Base-by-base conservation (phyloP, 2,113 vertebrate genomes). In the Elanus axillaris region DNA sequence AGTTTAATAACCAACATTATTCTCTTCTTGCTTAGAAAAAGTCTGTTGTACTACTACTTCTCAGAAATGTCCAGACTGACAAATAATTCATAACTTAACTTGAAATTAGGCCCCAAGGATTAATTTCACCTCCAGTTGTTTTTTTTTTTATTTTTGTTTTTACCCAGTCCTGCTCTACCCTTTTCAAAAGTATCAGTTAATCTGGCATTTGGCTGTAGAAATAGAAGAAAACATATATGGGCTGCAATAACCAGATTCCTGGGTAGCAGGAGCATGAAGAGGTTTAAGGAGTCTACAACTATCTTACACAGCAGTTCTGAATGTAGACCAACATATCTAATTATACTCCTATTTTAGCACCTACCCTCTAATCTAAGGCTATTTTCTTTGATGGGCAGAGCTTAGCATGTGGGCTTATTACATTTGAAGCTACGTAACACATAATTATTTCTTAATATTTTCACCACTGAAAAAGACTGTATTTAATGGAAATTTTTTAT, bases 221-320 rank as follows among this genome's bases (percentile, higher is more conserved):
- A 93, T 23, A 56, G 50, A 92, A 94, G 50, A 45, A 86, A 81
- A 31, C 68, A 86, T 8, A 92, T 72, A 82, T 68, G 59, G 60
- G 23, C 29, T 43, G 72, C 91, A 91, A 88, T 69, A 84, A 81
- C 52, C n/a, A 52, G 52, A 81, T 72, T 72, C 82, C 48, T 2
- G 36, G 36, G 60, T 22, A 89, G 72, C 56, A 77, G 31, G 45
- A 74, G 34, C 3, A 6, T 38, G 23, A 77, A 93, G 58, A 76
- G 19, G 36, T 86, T 93, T 86, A 91, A 68, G 43, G 36, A 73
- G 59, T 59, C 50, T 66, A 60, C 9, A 17, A 90, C 68, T 8
- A 86, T 58, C 83, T 95, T 89, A 94, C 56, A 91, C 52, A 94
- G 75, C 91, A 93, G 45, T 91, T 95, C 87, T n/a, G 75, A 90